phyloP scores from a whole-genome alignment of 2,888 invertebrate genomes.

The Torymus auratus region DNA sequence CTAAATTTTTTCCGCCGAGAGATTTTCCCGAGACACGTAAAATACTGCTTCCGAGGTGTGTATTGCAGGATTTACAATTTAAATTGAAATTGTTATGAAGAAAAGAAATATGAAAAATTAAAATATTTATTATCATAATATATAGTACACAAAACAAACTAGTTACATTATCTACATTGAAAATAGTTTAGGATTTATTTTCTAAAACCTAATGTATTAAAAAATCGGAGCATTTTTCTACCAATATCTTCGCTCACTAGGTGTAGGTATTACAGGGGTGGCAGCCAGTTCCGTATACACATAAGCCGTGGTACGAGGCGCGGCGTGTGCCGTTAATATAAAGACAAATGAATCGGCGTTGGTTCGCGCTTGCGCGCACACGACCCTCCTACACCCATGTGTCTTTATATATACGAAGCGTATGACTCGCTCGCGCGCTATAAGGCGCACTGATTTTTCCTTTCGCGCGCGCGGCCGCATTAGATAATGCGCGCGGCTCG shows the following conservation, averaged over 20 bases:
- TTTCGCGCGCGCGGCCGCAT: slow-evolving; percentile 4
- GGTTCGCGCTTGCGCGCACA: slow-evolving; percentile 17
- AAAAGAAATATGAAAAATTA: too few species aligned
- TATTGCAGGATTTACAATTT: too few species aligned
- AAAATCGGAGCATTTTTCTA: too few species aligned
- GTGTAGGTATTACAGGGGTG: neutral
- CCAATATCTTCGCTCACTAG: too few species aligned
- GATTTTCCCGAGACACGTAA: slow-evolving; percentile 11
- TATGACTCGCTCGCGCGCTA: slow-evolving; percentile 46
- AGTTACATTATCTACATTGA: too few species aligned
- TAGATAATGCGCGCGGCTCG: slow-evolving; percentile 33
- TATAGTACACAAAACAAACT: too few species aligned
- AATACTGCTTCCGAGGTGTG: neutral
- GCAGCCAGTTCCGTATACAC: too few species aligned
- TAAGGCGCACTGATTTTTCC: slow-evolving; percentile 39
- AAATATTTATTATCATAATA: too few species aligned
- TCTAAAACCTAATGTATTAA: too few species aligned
- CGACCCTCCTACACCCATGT: slow-evolving; percentile 58
- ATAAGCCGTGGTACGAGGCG: slow-evolving; percentile 32
- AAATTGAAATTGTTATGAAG: too few species aligned
- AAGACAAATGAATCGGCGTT: slow-evolving; percentile 61
- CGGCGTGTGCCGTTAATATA: slow-evolving; percentile 69
- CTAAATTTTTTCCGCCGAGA: slow-evolving; percentile 26
- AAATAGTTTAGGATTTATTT: too few species aligned
- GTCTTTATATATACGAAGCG: slow-evolving; percentile 55